phyloP scores from a whole-genome alignment of 2,113 vertebrate species.

The Chaetorhynchus papuensis region DNA sequence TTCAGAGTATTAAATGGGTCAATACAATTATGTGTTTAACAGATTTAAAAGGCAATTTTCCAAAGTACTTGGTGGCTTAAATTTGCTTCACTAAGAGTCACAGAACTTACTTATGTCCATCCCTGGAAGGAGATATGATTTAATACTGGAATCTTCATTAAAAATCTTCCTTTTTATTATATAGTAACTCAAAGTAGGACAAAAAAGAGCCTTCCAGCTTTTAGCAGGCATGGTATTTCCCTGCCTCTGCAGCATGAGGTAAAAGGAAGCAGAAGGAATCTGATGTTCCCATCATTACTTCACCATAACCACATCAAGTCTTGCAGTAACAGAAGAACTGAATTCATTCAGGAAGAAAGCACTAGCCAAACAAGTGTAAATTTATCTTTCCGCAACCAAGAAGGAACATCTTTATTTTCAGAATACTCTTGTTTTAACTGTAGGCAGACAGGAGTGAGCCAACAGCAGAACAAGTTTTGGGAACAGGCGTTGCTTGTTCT shows the following conservation, averaged over 20 bases:
- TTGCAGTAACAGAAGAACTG: neutral
- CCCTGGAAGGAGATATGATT: neutral
- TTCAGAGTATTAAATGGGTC: neutral
- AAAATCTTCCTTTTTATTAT: neutral
- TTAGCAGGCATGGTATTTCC: neutral
- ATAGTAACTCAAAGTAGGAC: neutral
- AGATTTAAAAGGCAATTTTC: neutral
- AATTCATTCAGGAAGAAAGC: neutral
- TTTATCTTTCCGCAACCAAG: neutral
- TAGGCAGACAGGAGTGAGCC: neutral
- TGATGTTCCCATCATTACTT: neutral
- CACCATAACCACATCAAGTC: neutral
- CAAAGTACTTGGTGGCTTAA: neutral
- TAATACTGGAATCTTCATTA: neutral
- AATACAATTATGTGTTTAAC: neutral
- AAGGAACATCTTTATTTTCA: neutral
- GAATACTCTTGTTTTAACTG: neutral
- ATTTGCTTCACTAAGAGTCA: neutral
- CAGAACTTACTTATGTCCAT: neutral
- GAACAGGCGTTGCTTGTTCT: neutral
- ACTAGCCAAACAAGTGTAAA: neutral
- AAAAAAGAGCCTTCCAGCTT: neutral
- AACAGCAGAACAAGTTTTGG: neutral
- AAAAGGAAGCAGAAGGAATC: neutral
- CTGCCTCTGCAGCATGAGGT: neutral